Conservation (phyloP, 2,888 invertebrate species). For the Hyalella azteca region DNA sequence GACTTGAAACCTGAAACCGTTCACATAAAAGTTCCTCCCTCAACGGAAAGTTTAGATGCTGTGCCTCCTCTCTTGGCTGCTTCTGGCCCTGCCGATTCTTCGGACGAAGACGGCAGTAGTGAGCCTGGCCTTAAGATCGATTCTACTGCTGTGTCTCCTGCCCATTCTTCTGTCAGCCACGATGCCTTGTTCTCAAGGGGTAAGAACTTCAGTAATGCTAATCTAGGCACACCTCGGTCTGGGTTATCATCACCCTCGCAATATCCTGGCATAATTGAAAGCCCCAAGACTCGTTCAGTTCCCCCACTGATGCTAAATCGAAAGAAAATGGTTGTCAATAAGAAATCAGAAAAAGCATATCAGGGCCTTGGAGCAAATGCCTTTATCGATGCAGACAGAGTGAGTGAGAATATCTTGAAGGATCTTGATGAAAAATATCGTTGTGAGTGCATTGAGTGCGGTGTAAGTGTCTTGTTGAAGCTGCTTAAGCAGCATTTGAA, state of each 20-base stretch:
- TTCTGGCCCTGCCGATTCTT: slow-evolving; percentile 33
- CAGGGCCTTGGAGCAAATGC: slow-evolving; percentile 57
- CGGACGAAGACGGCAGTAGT: slow-evolving; percentile 55
- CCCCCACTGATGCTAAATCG: slow-evolving; percentile 18
- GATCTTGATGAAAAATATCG: slow-evolving; percentile 55
- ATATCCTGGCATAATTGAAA: neutral
- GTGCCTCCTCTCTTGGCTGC: slow-evolving; percentile 38
- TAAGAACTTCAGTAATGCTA: too few species aligned
- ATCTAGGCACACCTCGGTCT: neutral
- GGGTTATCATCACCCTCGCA: neutral
- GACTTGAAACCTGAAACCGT: neutral
- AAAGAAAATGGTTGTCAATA: slow-evolving; percentile 41
- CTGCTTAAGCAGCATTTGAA: slow-evolving; percentile 42
- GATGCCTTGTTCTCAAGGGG: neutral
- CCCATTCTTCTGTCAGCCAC: slow-evolving; percentile 8
- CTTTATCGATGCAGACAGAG: slow-evolving; percentile 48
- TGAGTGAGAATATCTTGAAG: slow-evolving; percentile 55
- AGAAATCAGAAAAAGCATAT: slow-evolving; percentile 14
- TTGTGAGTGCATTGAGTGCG: slow-evolving; percentile 55
- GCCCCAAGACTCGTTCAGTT: neutral
- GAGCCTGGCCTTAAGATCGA: slow-evolving; percentile 55
- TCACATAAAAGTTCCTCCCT: neutral
- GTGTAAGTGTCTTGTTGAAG: slow-evolving; percentile 50
- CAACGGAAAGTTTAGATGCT: neutral
- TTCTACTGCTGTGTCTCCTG: slow-evolving; percentile 48